Percentiles rank a stretch among this genome's conserved stretches.
Evolutionary conservation across 2,797 vertebrate genomes (phyloP).

Genomic region (Melanotaenia parkinsoni): DNA sequence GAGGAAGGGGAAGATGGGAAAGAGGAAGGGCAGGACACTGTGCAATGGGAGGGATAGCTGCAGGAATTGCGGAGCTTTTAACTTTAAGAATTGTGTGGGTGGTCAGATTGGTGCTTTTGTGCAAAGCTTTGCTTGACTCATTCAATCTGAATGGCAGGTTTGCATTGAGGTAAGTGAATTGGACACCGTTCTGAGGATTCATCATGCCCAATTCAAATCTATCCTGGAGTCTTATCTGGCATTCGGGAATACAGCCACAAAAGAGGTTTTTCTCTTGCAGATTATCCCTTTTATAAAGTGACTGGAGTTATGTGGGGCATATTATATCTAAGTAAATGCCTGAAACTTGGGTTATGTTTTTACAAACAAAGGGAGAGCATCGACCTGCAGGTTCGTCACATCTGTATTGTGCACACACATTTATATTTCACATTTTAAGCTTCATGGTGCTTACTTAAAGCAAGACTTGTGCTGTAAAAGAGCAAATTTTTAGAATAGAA

Average conservation of each 20-base stretch:
- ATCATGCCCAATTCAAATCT: slow-evolving; percentile 72
- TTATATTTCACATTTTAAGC: background rate
- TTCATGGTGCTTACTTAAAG: background rate
- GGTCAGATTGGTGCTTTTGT: slow-evolving; percentile 61
- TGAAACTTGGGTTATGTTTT: slow-evolving; percentile 14
- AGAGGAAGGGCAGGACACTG: slow-evolving; percentile 25
- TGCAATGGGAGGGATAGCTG: slow-evolving; percentile 23
- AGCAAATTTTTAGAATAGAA: background rate
- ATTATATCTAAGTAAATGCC: slow-evolving; percentile 33
- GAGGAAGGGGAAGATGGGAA: slow-evolving; percentile 34
- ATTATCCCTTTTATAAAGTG: slow-evolving; percentile 49
- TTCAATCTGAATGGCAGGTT: slow-evolving; percentile 68
- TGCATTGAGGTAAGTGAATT: slow-evolving; percentile 69
- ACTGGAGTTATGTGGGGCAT: slow-evolving; percentile 31
- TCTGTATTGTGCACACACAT: slow-evolving; percentile 18
- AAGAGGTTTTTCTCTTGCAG: slow-evolving; percentile 33
- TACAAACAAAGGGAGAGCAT: slow-evolving; percentile 10
- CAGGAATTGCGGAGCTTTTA: slow-evolving; percentile 57
- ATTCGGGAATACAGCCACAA: slow-evolving; percentile 50
- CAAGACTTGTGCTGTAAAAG: background rate
- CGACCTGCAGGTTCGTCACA: slow-evolving; percentile 16
- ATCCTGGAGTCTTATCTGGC: slow-evolving; percentile 56
- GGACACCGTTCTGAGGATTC: slow-evolving; percentile 49
- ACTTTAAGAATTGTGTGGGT: slow-evolving; percentile 64
- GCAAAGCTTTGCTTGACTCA: slow-evolving; percentile 62